Evolutionary conservation across 2,113 vertebrate species (phyloP).

Genomic region (Eclectus roratus): DNA sequence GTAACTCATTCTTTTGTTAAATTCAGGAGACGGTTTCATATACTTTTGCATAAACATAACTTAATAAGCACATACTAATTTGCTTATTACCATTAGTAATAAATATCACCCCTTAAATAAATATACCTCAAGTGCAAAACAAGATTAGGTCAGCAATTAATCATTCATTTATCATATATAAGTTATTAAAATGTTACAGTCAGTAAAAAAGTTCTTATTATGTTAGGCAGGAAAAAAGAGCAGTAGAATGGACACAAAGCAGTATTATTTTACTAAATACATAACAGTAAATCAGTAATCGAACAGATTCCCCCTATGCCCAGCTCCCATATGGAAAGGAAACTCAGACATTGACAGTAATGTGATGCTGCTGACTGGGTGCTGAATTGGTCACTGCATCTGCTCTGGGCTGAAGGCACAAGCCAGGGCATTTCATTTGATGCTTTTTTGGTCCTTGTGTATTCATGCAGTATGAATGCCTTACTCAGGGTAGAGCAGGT

Average conservation of each 20-base stretch:
- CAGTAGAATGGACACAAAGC: not conserved
- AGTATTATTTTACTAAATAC: not conserved
- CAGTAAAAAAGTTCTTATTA: not conserved
- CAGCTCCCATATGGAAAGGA: not conserved
- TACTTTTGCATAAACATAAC: fast-evolving
- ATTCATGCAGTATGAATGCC: not conserved
- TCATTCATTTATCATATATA: not conserved
- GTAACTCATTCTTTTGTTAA: not conserved
- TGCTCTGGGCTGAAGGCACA: not conserved
- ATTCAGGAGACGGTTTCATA: not conserved
- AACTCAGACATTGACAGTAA: not conserved
- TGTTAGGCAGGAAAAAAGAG: not conserved
- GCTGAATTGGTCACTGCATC: not conserved
- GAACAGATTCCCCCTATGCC: not conserved
- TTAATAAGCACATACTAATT: not conserved
- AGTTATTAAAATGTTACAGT: not conserved
- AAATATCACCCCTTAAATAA: not conserved
- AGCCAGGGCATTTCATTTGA: not conserved
- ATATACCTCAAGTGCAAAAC: not conserved
- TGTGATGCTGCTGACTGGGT: fast-evolving
- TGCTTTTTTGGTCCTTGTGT: not conserved
- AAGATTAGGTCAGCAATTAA: not conserved
- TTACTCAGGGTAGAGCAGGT: not conserved
- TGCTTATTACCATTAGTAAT: not conserved
- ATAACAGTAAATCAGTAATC: not conserved